Conservation (phyloP, 2,113 vertebrate species). For the Eleginops maclovinus region DNA sequence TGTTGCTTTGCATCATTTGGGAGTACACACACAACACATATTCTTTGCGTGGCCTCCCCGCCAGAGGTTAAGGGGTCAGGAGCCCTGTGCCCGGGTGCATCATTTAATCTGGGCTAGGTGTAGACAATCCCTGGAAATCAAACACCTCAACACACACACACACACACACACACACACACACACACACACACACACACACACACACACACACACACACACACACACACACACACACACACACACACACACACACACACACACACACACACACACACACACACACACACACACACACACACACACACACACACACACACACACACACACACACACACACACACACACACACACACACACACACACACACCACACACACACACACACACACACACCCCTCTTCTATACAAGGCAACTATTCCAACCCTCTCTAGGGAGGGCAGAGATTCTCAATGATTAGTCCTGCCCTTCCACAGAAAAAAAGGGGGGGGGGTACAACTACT, state of each 20-base stretch:
- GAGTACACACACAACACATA: constrained; percentile 32
- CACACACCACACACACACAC: constrained; percentile 37
- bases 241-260: no score
- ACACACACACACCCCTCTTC: constrained; percentile 57
- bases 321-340: constrained; percentile 14
- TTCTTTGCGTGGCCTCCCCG: constrained; percentile 35
- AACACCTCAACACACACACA: constrained; percentile 61
- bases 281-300: constrained; percentile 19
- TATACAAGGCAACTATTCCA: constrained; percentile 75
- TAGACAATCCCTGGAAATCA: constrained; percentile 70
- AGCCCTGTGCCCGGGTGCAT: constrained; percentile 59
- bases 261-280: no score
- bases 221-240: no score
- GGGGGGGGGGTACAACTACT: constrained; percentile 24
- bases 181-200: neutral
- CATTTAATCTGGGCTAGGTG: constrained; percentile 67
- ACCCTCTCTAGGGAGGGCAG: constrained; percentile 65
- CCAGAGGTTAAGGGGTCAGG: constrained; percentile 66
- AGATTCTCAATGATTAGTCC: constrained; percentile 73
- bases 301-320: constrained; percentile 35
- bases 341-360: constrained; percentile 29
- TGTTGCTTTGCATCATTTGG: constrained; percentile 66
- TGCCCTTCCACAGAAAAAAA: constrained; percentile 35
- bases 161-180: constrained; percentile 51
- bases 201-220: no score